Evolutionary conservation across 2,113 vertebrate genomes (phyloP), one percentile per base, ranked within the genome.

Genomic region (Paracanthobrama guichenoti): DNA sequence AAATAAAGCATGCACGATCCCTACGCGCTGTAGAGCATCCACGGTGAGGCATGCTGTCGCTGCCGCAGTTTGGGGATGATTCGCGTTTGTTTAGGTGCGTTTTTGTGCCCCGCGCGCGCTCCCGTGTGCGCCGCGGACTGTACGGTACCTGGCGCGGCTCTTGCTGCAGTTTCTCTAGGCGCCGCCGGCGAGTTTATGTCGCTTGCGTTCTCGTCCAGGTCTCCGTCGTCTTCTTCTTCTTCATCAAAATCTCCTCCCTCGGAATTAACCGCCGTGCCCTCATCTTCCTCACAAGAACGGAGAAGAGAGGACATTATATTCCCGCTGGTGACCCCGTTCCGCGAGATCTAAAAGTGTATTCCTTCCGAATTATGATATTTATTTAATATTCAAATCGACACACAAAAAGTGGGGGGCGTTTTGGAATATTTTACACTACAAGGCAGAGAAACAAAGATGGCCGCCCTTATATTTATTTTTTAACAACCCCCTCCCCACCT

Each of bases 401-500:
- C 91, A 86, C 89, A 90, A 93, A 93, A 94, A 86, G 91, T 91
- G 94, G 94, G 95, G 96, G 95, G 95, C 94, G 95, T 95, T 95
- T 94, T 95, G 94, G 94, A 94, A 95, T 95, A 96, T 96, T 96
- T 96, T 97, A 96, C 94, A 96, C 96, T 91, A 95, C 93, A 89
- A 93, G 94, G 95, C 94, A 95, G 94, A 95, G 94, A 93, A 96
- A 96, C 96, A 96, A 97, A 97, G 96, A 97, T 96, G 96, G 96
- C 96, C 95, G 95, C 95, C 95, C 94, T 95, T 96, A 96, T 96
- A 97, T 96, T 97, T 96, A 96, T 96, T 96, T 96, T 97, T 96
- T 96, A 96, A 95, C 95, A 95, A 94, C 93, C 96, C 95, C 64
- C 62, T n/a, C 75, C 0, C 77, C 24, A n/a, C 16, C 20, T n/a